These are phyloP conservation scores for Isurus oxyrinchus DNA, from an alignment of 2,113 vertebrate species.

Conservation along the genomic window DNA sequence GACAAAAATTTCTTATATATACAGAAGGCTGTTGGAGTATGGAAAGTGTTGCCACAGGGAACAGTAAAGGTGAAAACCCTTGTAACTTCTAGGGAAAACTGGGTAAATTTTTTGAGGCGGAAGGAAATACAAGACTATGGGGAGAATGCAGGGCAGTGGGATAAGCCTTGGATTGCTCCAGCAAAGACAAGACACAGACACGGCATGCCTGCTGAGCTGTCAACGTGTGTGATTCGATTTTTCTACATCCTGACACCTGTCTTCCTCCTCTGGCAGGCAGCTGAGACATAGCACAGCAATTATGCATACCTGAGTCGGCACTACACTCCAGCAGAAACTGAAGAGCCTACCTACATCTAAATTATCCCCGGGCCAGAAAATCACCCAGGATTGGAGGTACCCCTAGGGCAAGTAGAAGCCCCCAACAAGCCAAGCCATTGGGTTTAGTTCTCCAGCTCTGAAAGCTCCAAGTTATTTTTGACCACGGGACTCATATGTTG, in stretches of 20 bases:
- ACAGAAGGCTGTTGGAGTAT: not conserved
- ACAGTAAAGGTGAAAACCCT: not conserved
- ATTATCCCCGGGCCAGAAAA: not conserved
- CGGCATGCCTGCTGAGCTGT: not conserved
- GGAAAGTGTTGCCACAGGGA: not conserved
- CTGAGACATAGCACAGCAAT: not conserved
- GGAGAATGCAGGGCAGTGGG: not conserved
- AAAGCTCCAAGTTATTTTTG: not conserved
- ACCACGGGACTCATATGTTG: not conserved
- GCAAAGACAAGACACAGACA: not conserved
- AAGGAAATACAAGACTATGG: not conserved
- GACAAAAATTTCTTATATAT: not conserved
- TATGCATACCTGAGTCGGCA: too few species aligned
- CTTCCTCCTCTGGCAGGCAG: not conserved
- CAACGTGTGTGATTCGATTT: not conserved
- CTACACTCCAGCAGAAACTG: too few species aligned
- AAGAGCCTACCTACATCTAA: not conserved
- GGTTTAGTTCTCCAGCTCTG: not conserved
- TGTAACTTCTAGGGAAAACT: not conserved
- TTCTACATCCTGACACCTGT: not conserved
- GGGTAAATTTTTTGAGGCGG: not conserved
- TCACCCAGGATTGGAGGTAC: not conserved
- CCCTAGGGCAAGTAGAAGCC: not conserved
- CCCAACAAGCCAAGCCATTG: not conserved
- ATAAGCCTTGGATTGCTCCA: not conserved